Conservation (phyloP, 2,797 vertebrate genomes). For the Sebastes alutus region DNA sequence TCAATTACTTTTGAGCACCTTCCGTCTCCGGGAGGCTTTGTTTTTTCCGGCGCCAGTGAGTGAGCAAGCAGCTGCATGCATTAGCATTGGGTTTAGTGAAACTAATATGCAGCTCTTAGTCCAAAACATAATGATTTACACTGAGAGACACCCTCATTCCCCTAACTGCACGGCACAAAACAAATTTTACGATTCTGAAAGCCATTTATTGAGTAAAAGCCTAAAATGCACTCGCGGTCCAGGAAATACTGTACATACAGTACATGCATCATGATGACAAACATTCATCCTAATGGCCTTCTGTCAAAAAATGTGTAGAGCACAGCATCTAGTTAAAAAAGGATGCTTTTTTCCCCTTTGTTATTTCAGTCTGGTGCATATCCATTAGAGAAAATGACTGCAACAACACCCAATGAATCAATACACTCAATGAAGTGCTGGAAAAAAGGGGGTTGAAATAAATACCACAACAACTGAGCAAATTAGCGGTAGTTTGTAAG, state of each 20-base stretch:
- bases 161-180: constrained; percentile 27
- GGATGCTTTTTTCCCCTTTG: constrained; percentile 3
- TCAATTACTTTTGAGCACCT: constrained; percentile 34
- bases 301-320: constrained; percentile 33
- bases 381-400: constrained; percentile 44
- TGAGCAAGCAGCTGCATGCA: not conserved
- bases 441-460: not conserved
- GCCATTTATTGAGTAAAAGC: constrained; percentile 64
- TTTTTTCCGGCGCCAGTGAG: not conserved
- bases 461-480: constrained; percentile 36
- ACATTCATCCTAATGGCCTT: constrained; percentile 50
- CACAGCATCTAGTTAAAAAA: constrained; percentile 12
- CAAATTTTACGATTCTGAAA: constrained; percentile 45
- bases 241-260: constrained; percentile 26
- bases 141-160: constrained; percentile 14
- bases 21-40: constrained; percentile 12
- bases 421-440: constrained; percentile 16
- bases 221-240: constrained; percentile 45
- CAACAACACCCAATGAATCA: constrained; percentile 27
- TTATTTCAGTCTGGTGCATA: constrained; percentile 27
- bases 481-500: constrained; percentile 25
- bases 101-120: constrained; percentile 51
- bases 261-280: constrained; percentile 26
- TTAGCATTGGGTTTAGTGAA: constrained; percentile 27
- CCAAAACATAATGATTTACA: constrained; percentile 44